Evolutionary conservation across 2,888 invertebrate genomes (phyloP).

Genomic region (Sarcophaga carnaria): DNA sequence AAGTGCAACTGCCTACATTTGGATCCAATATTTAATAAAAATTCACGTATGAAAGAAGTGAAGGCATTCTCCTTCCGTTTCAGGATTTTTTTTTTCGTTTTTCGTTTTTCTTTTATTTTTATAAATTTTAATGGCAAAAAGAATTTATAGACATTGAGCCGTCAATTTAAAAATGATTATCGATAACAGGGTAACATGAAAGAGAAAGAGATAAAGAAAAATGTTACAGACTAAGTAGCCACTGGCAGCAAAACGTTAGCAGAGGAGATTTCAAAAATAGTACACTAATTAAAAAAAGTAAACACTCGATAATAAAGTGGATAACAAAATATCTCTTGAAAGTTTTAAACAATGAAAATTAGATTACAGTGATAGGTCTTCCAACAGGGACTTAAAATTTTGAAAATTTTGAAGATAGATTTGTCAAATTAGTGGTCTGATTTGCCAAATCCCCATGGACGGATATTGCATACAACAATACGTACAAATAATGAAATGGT

Average conservation of each 20-base stretch:
- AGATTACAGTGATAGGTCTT: background rate
- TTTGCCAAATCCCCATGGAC: no score
- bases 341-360: background rate
- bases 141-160: constrained; percentile 42
- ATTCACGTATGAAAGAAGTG: background rate
- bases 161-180: constrained; percentile 48
- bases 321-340: background rate
- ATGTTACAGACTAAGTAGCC: background rate
- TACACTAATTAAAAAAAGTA: background rate
- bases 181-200: constrained; percentile 21
- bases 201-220: constrained; percentile 3
- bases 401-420: no score
- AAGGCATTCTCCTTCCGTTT: background rate
- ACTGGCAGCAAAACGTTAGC: background rate
- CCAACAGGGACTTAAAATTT: background rate
- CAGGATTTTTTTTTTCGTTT: background rate
- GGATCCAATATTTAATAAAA: no score
- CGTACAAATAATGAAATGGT: no score
- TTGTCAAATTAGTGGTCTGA: no score
- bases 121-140: background rate
- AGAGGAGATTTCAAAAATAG: no score
- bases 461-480: no score
- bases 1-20: no score
- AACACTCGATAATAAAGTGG: background rate
- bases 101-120: background rate